phyloP scores from a whole-genome alignment of 2,113 vertebrate genomes.

The Galbula dea region DNA sequence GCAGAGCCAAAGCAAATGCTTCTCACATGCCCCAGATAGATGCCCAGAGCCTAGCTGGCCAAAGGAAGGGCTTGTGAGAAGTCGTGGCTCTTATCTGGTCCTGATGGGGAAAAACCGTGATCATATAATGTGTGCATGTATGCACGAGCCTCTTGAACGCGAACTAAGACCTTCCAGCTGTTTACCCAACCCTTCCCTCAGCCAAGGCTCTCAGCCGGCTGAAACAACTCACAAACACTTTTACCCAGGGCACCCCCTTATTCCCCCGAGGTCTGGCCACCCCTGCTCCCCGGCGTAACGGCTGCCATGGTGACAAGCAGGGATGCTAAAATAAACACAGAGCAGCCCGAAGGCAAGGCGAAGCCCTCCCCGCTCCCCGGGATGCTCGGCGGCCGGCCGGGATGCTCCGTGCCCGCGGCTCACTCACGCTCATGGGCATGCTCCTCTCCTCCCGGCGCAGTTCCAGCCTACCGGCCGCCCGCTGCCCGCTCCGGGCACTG shows the following conservation, averaged over 20 bases:
- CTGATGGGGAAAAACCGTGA: not conserved
- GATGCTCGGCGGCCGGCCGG: conserved; percentile 18
- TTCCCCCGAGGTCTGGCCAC: not conserved
- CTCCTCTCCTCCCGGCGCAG: conserved; percentile 87
- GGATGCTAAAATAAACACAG: conserved; percentile 57
- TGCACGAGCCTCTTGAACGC: not conserved
- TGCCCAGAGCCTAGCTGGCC: not conserved
- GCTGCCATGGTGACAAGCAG: conserved; percentile 77
- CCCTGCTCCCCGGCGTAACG: not conserved
- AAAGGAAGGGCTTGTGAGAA: not conserved
- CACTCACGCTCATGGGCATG: conserved; percentile 89
- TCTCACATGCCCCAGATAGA: not conserved
- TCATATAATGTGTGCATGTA: no score
- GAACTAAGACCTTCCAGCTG: not conserved
- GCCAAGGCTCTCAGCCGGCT: not conserved
- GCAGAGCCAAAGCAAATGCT: not conserved
- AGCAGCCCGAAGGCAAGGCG: conserved; percentile 8
- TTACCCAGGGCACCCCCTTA: not conserved
- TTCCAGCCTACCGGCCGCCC: conserved; percentile 78
- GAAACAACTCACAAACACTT: not conserved
- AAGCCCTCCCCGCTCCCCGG: conserved; percentile 38
- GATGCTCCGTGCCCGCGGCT: not conserved
- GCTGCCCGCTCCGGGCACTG: conserved; percentile 68
- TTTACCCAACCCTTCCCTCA: not conserved
- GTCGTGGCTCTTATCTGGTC: not conserved